Conservation (phyloP, 2,888 invertebrate species). For the Exocentrus adspersus region DNA sequence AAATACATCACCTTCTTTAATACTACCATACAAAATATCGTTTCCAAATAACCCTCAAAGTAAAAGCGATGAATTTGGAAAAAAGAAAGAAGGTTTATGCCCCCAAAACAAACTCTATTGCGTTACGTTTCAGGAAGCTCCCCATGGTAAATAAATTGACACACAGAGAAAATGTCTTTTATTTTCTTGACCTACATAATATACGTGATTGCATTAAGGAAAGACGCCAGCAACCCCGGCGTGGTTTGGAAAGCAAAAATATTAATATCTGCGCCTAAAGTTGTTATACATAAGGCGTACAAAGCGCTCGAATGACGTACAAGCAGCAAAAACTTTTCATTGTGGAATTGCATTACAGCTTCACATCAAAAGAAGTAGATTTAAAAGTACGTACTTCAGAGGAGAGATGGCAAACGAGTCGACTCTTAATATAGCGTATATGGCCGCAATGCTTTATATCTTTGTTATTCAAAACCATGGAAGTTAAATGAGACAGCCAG, state of each 20-base stretch:
- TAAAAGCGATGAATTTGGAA: too few species aligned
- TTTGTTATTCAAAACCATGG: conserved; percentile 19
- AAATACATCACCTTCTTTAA: too few species aligned
- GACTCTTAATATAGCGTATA: conserved; percentile 22
- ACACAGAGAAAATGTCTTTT: too few species aligned
- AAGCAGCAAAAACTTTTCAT: conserved; percentile 10
- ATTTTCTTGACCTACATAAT: not conserved
- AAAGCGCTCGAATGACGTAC: conserved; percentile 6
- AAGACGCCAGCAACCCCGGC: not conserved
- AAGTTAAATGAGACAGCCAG: not conserved
- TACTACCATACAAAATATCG: too few species aligned
- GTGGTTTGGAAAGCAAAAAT: not conserved
- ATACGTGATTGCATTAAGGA: not conserved
- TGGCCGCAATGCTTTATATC: conserved; percentile 15
- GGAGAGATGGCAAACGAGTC: conserved; percentile 26
- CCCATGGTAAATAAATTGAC: too few species aligned
- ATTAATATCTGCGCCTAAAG: conserved; percentile 5
- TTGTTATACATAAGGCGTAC: not conserved
- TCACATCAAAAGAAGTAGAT: conserved; percentile 27
- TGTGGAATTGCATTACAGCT: conserved; percentile 19
- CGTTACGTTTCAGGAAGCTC: too few species aligned
- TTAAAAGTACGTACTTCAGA: conserved; percentile 23
- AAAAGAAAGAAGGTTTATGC: too few species aligned
- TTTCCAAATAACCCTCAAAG: too few species aligned
- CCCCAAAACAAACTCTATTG: too few species aligned